These are phyloP conservation scores for Procambarus clarkii DNA, from an alignment of 1,140 invertebrate species.

Conservation along the genomic window DNA sequence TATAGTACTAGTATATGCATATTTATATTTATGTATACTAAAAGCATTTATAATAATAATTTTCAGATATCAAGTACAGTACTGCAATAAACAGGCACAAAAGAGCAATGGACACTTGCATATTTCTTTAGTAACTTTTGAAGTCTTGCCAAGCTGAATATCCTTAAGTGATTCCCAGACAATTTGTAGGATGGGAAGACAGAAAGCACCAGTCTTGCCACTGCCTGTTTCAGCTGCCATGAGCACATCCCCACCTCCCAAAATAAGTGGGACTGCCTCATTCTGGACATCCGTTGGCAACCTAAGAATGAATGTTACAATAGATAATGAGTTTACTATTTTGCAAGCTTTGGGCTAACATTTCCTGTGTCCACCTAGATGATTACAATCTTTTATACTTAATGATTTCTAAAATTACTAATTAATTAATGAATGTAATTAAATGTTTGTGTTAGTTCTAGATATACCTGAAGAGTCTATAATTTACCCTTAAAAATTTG, in stretches of 20 bases:
- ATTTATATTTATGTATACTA: too few relatives aligned
- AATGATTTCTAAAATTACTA: too few relatives aligned
- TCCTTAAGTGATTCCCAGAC: conserved; percentile 98
- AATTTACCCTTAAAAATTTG: too few relatives aligned
- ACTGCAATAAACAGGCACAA: too few relatives aligned
- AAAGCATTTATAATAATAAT: too few relatives aligned
- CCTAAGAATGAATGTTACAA: conserved; percentile 76
- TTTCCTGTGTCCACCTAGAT: too few relatives aligned
- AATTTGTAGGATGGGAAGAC: conserved; percentile 97
- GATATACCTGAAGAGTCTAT: too few relatives aligned
- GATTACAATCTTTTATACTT: too few relatives aligned
- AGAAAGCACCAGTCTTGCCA: conserved; percentile 99
- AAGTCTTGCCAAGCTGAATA: conserved; percentile 85
- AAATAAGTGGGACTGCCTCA: conserved; percentile 97
- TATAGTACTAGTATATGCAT: too few relatives aligned
- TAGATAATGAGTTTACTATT: not conserved
- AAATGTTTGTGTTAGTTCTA: too few relatives aligned
- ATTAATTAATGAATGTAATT: too few relatives aligned
- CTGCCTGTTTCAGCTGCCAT: conserved; percentile 99
- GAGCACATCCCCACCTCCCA: conserved; percentile 98
- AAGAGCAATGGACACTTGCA: conserved; percentile 26
- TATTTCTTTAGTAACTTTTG: conserved; percentile 72
- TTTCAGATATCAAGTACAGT: too few relatives aligned
- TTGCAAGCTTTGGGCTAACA: not conserved
- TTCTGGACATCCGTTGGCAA: conserved; percentile 98